Evolutionary conservation across 2,888 invertebrate species (phyloP), one percentile per base, ranked within the genome.

Genomic region (Caprella mutica): DNA sequence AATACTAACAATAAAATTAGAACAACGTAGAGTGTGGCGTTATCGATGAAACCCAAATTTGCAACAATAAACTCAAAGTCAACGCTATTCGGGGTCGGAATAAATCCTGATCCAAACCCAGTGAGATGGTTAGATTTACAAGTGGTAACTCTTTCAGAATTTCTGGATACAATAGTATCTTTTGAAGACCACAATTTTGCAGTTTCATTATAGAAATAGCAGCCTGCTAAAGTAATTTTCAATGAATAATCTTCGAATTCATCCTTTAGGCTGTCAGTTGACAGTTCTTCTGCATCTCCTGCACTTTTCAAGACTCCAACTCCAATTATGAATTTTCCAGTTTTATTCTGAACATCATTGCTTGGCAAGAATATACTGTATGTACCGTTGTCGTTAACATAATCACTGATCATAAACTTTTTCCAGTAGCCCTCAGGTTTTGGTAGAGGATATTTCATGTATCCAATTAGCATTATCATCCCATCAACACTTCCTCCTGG

Each of bases 31-130:
- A 77, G 69, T 1, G 74, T 74, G 3, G 73, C 69, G 65, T 77
- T 77, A 60, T 72, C 71, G 43, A 67, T 65, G 67, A 77, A 75
- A 59, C 71, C 71, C 5, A 68, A 66, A 66, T 76, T 71, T 19
- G 71, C 69, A 60, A 76, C 73, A 2, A 77, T 72, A 65, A 72
- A 75, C 58, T 71, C 69, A 69, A 74, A 77, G 68, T 77, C 73
- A 19, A 77, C 72, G 12, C 71, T 69, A 66, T 76, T 76, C 2
- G 76, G 76, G 4, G 71, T 68, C 1, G 75, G 72, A n/a, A 72
- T 70, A 67, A 73, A 73, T 24, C 75, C 75, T 17, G 72, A 72
- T 9, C 72, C 72, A 66, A 77, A 77, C n/a, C 72, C 68, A 9
- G 76, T 75, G 67, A 76, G 64, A 65, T 77, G 77, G 21, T 48